Evolutionary conservation across 2,888 invertebrate genomes (phyloP).

Genomic region (Portevinia maculata): DNA sequence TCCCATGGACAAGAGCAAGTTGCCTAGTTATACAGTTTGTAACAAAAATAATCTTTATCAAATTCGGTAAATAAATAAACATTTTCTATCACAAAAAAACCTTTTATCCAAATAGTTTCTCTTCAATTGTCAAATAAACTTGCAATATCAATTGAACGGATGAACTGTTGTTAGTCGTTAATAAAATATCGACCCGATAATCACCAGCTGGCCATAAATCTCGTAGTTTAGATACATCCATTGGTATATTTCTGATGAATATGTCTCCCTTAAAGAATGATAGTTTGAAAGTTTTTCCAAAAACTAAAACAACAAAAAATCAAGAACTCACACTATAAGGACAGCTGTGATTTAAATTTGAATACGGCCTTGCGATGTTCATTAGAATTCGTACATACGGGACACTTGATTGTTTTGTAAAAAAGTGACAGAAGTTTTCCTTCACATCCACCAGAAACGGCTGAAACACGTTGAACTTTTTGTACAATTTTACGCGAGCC

Average conservation of each 20-base stretch:
- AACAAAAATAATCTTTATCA: no score
- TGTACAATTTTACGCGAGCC: neutral
- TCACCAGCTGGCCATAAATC: neutral
- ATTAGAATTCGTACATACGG: neutral
- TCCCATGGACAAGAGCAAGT: no score
- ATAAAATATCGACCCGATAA: neutral
- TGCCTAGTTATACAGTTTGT: no score
- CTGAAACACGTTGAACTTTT: neutral
- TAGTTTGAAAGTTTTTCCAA: neutral
- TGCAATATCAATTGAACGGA: neutral
- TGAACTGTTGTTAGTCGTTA: neutral
- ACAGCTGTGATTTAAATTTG: neutral
- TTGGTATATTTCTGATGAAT: neutral
- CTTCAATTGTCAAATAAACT: neutral
- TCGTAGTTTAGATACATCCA: neutral
- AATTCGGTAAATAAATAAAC: no score
- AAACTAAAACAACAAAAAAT: neutral
- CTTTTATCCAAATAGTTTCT: neutral
- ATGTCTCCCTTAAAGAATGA: conserved; percentile 3
- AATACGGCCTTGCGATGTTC: neutral
- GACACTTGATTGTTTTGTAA: neutral
- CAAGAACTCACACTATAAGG: neutral
- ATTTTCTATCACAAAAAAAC: no score
- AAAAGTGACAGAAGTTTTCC: neutral
- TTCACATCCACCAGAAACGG: neutral